Evolutionary conservation across 2,797 vertebrate species (phyloP), one percentile per base, ranked within the genome.

Genomic region (Phataginus tricuspis): DNA sequence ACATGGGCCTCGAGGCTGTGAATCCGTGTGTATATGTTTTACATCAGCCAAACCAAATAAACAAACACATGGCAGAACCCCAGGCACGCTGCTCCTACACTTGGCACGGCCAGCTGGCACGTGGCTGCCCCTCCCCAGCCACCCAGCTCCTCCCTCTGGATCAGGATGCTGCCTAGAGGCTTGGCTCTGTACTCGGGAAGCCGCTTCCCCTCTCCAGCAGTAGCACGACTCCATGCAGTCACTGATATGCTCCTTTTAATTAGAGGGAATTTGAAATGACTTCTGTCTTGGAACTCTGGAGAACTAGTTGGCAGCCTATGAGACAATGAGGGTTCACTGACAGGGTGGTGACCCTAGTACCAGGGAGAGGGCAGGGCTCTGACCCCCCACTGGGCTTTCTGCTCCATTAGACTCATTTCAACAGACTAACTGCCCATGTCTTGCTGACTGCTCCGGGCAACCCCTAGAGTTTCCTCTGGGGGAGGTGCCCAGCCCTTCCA

Each of bases 11-110:
- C 6, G 94, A 89, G 97, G 97, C 97, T 96, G 53, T 93, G 80
- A 93, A 87, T 80, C 80, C 97, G 96, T 91, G 74, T 96, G 90
- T 97, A 88, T 96, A 94, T 96, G 95, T 96, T 97, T 96, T 96
- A 96, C 86, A 94, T 96, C 95, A 97, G 97, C 96, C 96, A 98
- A 98, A 97, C 92, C 97, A 98, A 98, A 98, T 96, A 98, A 98
- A 97, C 96, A 97, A 96, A 98, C 97, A 97, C 97, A 97, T 98
- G 96, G 96, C 92, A 90, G 97, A 97, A 97, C 96, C 97, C 96
- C 94, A 96, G 94, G 96, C 97, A 3, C 88, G 96, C 39, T 53
- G 94, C 96, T 97, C 86, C 92, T 55, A 42, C 82, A 80, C 94
- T 98, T 97, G 97, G 97, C 97, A 98, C 95, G 68, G 94, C 82